phyloP scores from a whole-genome alignment of 2,797 vertebrate species.

The Gambelia wislizenii region DNA sequence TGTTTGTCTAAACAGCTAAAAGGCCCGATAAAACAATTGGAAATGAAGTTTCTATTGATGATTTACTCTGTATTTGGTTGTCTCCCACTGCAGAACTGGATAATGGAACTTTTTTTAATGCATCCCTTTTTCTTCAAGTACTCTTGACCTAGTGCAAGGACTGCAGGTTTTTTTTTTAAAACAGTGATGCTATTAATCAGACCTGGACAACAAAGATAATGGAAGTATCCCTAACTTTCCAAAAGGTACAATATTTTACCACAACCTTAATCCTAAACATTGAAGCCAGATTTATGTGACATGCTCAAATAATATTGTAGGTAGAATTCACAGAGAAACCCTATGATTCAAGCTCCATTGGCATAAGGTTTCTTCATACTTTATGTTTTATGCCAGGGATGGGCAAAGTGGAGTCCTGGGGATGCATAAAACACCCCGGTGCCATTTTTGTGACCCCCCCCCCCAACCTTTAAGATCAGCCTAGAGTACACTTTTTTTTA shows the following conservation, averaged over 20 bases:
- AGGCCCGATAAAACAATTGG: constrained; percentile 52
- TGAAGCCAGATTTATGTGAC: neutral
- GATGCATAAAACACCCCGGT: too few species aligned
- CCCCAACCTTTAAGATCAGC: too few species aligned
- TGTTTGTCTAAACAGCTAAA: constrained; percentile 64
- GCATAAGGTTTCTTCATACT: neutral
- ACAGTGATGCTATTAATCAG: constrained; percentile 62
- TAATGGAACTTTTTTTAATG: constrained; percentile 56
- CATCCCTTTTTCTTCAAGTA: constrained; percentile 27
- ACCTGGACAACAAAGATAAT: constrained; percentile 48
- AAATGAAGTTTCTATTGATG: constrained; percentile 60
- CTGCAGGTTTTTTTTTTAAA: constrained; percentile 34
- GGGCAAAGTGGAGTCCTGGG: too few species aligned
- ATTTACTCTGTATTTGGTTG: constrained; percentile 62
- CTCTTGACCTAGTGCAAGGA: constrained; percentile 54
- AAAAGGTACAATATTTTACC: neutral
- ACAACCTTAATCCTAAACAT: neutral
- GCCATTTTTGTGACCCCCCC: too few species aligned
- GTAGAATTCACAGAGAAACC: neutral
- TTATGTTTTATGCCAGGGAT: neutral
- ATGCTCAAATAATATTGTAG: neutral
- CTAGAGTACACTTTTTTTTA: too few species aligned
- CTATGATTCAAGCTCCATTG: neutral
- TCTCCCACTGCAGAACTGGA: constrained; percentile 52
- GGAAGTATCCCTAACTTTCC: constrained; percentile 39